Evolutionary conservation across 2,113 vertebrate genomes (phyloP), one percentile per base, ranked within the genome.

Genomic region (Chaetorhynchus papuensis): DNA sequence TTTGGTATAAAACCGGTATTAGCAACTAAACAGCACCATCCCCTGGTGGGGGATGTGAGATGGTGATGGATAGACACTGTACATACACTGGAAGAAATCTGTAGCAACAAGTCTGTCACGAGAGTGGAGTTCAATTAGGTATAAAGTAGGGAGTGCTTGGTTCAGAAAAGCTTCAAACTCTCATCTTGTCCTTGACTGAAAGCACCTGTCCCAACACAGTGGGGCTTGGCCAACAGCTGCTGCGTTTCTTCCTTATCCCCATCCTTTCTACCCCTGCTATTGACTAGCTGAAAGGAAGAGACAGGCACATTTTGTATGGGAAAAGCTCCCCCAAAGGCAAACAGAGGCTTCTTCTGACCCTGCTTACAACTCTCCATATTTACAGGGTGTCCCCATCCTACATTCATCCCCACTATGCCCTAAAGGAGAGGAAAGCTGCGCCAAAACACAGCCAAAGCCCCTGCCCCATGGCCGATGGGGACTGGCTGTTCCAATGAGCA

Each of bases 51-150:
- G 24, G 44, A 61, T 33, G 52, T 74, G 54, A 60, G 79, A 66
- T 2, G 6, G 64, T 18, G 61, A 37, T 21, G 44, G 41, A 15
- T 24, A 39, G 28, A 68, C 60, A 16, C 52, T 11, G 56, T 15
- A 61, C 0, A 5, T 21, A 68, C 65, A 15, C 24, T 1, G 10
- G 33, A 33, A 59, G 42, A 49, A 52, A 85, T 78, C 31, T n/a
- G 57, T 7, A 75, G 61, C 45, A 64, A 57, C 44, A 42, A 19
- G 20, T 44, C 77, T 37, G 30, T 15, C 44, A 47, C 4, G 2
- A 35, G 11, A 10, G 18, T 30, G 44, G 66, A 71, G 54, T 71
- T 64, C 60, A 6, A 3, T 0, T 0, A 15, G 27, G 19, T 42
- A 17, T 4, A 20, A 76, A 41, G 6, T 4, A 64, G 12, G 83